These are phyloP conservation scores for Ernsta delagoae DNA, from an alignment of 2,888 invertebrate genomes.

Conservation along the genomic window DNA sequence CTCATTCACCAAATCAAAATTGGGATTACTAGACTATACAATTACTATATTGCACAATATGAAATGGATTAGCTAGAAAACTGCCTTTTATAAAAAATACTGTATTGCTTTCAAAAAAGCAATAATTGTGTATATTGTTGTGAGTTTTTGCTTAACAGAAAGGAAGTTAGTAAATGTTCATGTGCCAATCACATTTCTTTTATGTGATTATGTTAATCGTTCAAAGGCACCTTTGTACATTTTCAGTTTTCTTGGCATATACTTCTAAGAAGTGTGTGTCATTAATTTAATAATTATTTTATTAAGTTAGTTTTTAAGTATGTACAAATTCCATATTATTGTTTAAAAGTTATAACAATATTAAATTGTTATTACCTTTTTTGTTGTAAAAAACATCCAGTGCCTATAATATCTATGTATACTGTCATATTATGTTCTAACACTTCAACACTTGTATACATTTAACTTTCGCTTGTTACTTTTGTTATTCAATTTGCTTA, in stretches of 20 bases:
- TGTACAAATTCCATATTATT: conserved; percentile 56
- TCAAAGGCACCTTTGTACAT: conserved; percentile 43
- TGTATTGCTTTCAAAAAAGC: conserved; percentile 1
- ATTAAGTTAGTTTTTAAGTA: conserved; percentile 50
- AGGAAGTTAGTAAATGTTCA: conserved; percentile 15
- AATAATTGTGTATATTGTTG: too few relatives aligned
- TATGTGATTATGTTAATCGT: conserved; percentile 28
- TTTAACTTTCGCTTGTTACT: background rate
- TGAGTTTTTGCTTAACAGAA: conserved; percentile 4
- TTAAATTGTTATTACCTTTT: conserved; percentile 25
- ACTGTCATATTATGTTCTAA: background rate
- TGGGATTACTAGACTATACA: too few relatives aligned
- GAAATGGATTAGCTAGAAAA: conserved; percentile 2
- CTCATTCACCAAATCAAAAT: conserved; percentile 22
- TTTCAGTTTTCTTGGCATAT: conserved; percentile 44
- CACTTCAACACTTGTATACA: background rate
- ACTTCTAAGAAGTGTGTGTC: conserved; percentile 72
- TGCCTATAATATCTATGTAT: conserved; percentile 3
- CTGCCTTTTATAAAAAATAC: background rate
- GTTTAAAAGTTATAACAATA: conserved; percentile 43
- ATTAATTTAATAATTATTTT: conserved; percentile 52
- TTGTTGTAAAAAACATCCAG: conserved; percentile 14
- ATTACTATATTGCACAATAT: too few relatives aligned
- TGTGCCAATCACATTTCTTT: conserved; percentile 30
- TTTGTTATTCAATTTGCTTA: too few relatives aligned